Percentiles rank a stretch among this genome's conserved stretches.
These are phyloP conservation scores for Scomberomorus guttatus DNA, from an alignment of 2,797 vertebrate genomes.

Conservation along the genomic window DNA sequence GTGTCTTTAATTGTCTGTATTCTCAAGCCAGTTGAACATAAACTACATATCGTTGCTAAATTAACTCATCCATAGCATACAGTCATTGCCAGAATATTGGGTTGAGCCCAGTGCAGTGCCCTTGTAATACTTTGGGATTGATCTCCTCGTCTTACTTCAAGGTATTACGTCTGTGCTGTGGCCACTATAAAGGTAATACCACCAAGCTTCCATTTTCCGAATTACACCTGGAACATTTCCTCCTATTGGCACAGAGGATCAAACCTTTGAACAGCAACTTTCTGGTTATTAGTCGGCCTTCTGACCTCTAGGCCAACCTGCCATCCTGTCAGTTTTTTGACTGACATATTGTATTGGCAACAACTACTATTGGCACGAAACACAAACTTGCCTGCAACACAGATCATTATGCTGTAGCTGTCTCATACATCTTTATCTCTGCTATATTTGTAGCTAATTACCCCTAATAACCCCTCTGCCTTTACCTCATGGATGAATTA, in stretches of 20 bases:
- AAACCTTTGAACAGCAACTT: background rate
- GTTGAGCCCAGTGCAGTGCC: background rate
- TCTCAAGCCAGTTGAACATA: background rate
- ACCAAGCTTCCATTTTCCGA: slow-evolving; percentile 1
- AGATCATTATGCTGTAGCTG: too few relatives aligned
- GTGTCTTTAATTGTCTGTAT: background rate
- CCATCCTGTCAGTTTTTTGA: background rate
- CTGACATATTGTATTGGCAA: background rate
- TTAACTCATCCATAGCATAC: background rate
- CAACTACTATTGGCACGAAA: background rate
- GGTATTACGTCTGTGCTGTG: background rate
- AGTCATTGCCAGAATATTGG: background rate
- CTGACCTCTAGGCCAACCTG: background rate
- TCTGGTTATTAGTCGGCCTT: background rate
- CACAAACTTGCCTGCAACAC: background rate
- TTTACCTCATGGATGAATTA: slow-evolving; percentile 20
- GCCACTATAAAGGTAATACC: slow-evolving; percentile 2
- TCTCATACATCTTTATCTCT: background rate
- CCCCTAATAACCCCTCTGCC: background rate
- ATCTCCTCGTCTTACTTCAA: slow-evolving; percentile 1
- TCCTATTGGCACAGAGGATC: background rate
- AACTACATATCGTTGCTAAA: background rate
- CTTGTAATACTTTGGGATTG: background rate
- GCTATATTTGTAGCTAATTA: slow-evolving; percentile 27
- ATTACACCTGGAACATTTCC: slow-evolving; percentile 9